Base-by-base conservation (phyloP, 2,797 vertebrate species). In the Denticeps clupeoides region DNA sequence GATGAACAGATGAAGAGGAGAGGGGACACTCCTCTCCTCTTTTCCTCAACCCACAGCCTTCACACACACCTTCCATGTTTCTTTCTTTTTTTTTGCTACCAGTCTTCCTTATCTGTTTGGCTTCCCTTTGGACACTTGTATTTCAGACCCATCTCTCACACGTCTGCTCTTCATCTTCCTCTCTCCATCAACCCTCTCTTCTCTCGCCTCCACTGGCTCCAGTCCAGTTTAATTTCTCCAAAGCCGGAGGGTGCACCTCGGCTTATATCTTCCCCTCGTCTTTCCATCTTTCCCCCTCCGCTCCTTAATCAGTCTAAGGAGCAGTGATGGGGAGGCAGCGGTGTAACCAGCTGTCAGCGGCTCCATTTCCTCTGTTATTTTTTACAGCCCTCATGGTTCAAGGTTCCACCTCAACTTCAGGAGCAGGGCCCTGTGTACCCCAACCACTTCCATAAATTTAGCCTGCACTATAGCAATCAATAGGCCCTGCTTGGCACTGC, bases 401-500 rank as follows among this genome's bases (percentile, higher is more conserved):
- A 4, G 33, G 33, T 10, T 33, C 33, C 19, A 15, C 4, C 37
- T 33, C 33, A n/a, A n/a, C n/a, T n/a, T n/a, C n/a, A n/a, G n/a
- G n/a, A n/a, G n/a, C n/a, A n/a, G n/a, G n/a, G n/a, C n/a, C n/a
- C n/a, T n/a, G n/a, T n/a, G n/a, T n/a, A n/a, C n/a, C n/a, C n/a
- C n/a, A n/a, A n/a, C n/a, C n/a, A n/a, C n/a, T n/a, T n/a, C n/a
- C n/a, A n/a, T n/a, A n/a, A n/a, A n/a, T n/a, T n/a, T n/a, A n/a
- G n/a, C n/a, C n/a, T n/a, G n/a, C n/a, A n/a, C 33, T 3, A 18
- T 10, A 8, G 33, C 38, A 77, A 80, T 90, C 89, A 77, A 88
- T 91, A 78, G 59, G 58, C 77, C 73, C 65, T 75, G 76, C 82
- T 83, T 87, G 89, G 84, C 81, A 84, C 84, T 16, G 74, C 83